Conservation (phyloP, 2,888 invertebrate genomes). For the Thecocarcelia acutangulata region DNA sequence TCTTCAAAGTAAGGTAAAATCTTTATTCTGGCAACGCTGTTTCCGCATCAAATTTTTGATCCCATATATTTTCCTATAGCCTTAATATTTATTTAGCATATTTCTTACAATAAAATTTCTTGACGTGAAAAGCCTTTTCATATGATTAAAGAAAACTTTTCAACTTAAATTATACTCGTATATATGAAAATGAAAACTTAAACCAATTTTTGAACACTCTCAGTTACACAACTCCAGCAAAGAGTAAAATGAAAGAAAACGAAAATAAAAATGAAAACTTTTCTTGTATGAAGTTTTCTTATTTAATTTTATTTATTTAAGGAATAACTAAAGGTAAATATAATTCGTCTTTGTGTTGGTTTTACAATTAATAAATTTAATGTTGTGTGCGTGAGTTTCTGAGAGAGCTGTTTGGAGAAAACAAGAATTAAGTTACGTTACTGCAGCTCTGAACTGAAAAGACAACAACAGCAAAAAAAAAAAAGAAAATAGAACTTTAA, state of each 20-base stretch:
- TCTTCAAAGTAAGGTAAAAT: too few relatives aligned
- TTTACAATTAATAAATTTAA: conserved; percentile 68
- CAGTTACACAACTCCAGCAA: conserved; percentile 9
- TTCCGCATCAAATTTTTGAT: too few relatives aligned
- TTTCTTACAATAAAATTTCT: too few relatives aligned
- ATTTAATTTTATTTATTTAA: conserved; percentile 52
- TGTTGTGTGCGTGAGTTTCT: conserved; percentile 32
- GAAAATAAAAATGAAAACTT: conserved; percentile 26
- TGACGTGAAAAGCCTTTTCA: too few relatives aligned
- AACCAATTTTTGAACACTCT: conserved; percentile 15
- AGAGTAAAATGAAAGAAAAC: background rate
- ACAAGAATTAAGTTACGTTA: conserved; percentile 1
- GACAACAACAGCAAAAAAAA: conserved; percentile 14
- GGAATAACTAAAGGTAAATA: conserved; percentile 62
- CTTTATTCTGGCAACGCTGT: too few relatives aligned
- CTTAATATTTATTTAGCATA: too few relatives aligned
- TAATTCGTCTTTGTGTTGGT: conserved; percentile 66
- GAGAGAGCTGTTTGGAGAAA: conserved; percentile 9
- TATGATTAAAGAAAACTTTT: background rate
- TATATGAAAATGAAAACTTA: conserved; percentile 7
- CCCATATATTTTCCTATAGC: too few relatives aligned
- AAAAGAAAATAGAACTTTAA: conserved; percentile 36
- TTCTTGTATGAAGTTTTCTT: conserved; percentile 24
- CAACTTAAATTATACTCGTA: conserved; percentile 20
- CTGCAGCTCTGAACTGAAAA: conserved; percentile 1